These are phyloP conservation scores for Timema podura DNA, from an alignment of 2,888 invertebrate species.

Conservation along the genomic window DNA sequence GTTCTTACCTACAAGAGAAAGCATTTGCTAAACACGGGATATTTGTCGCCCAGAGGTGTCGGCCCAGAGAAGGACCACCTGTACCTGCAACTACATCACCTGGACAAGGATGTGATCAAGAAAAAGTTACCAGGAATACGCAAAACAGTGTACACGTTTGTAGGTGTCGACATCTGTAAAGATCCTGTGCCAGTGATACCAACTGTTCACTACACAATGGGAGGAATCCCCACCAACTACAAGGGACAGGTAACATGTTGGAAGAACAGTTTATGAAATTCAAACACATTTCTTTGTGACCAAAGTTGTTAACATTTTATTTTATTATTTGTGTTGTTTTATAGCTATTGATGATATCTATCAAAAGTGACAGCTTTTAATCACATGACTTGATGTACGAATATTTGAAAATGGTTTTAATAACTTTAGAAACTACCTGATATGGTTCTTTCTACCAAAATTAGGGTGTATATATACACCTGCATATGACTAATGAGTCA, in stretches of 20 bases:
- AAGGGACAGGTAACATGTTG: slow-evolving; percentile 54
- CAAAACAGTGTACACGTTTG: slow-evolving; percentile 59
- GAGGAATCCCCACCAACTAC: slow-evolving; percentile 64
- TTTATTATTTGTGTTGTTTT: no score
- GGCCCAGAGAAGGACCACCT: slow-evolving; percentile 60
- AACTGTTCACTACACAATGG: slow-evolving; percentile 69
- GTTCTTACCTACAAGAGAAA: neutral
- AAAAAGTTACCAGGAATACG: slow-evolving; percentile 55
- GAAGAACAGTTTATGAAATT: neutral
- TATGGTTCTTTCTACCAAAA: no score
- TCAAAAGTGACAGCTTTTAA: neutral
- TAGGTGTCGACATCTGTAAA: slow-evolving; percentile 55
- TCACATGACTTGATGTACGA: neutral
- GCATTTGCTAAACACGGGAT: neutral
- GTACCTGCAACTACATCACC: slow-evolving; percentile 57
- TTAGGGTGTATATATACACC: no score
- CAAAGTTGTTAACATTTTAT: no score
- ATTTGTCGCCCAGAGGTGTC: slow-evolving; percentile 47
- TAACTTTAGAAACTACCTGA: no score
- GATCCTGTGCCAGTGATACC: slow-evolving; percentile 65
- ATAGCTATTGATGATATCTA: neutral
- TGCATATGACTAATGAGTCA: no score
- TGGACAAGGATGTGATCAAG: slow-evolving; percentile 54
- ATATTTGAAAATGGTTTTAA: neutral
- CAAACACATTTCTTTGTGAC: neutral